phyloP scores from a whole-genome alignment of 2,113 vertebrate species.

The Cephalopholis sonnerati region DNA sequence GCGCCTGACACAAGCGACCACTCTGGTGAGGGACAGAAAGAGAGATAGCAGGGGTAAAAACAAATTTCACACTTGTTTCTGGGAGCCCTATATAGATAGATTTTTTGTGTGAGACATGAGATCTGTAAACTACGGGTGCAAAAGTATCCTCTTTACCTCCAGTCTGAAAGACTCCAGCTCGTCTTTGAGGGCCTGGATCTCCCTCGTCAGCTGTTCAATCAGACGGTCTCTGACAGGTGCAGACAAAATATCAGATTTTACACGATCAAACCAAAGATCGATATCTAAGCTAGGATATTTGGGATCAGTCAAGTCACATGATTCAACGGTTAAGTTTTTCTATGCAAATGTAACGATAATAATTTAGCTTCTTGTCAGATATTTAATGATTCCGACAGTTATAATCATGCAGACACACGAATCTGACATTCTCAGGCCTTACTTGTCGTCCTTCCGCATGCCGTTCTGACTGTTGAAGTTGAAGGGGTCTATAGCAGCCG shows the following conservation, averaged over 20 bases:
- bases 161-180: conserved; percentile 91
- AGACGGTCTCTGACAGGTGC: conserved; percentile 88
- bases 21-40: conserved; percentile 79
- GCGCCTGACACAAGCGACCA: conserved; percentile 86
- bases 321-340: neutral
- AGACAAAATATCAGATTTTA: neutral
- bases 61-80: neutral
- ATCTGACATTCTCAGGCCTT: conserved; percentile 43
- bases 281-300: neutral
- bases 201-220: conserved; percentile 91
- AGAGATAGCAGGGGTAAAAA: neutral
- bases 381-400: neutral
- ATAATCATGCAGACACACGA: neutral
- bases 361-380: neutral
- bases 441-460: conserved; percentile 95
- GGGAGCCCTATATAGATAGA: neutral
- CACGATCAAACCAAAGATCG: neutral
- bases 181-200: conserved; percentile 90
- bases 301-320: neutral
- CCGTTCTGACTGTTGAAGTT: conserved; percentile 98
- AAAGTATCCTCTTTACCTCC: conserved; percentile 88
- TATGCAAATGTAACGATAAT: neutral
- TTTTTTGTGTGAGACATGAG: neutral
- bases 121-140: too few relatives aligned
- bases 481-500: conserved; percentile 90